A percentile compares a stretch with the other conserved stretches of the same genome.
phyloP scores from a whole-genome alignment of 1,140 invertebrate genomes.

The Hyposmocoma kahamanoa region DNA sequence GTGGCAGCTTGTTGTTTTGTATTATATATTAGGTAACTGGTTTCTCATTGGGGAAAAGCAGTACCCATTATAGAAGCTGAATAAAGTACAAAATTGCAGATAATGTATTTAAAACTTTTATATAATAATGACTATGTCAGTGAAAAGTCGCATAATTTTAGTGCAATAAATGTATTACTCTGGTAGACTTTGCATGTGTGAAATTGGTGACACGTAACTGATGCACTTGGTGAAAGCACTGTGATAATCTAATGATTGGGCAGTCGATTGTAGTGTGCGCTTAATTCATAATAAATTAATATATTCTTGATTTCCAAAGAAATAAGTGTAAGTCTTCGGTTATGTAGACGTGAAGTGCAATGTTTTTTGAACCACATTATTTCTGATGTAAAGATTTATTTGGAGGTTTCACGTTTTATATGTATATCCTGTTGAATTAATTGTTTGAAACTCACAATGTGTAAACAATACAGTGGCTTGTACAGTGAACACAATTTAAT shows the following conservation, averaged over 20 bases:
- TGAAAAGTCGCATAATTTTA: slow-evolving; percentile 52
- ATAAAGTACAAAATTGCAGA: slow-evolving; percentile 67
- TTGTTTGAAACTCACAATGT: slow-evolving; percentile 16
- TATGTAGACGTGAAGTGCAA: slow-evolving; percentile 47
- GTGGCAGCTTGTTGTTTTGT: slow-evolving; percentile 33
- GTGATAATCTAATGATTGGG: slow-evolving; percentile 35
- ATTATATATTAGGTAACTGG: slow-evolving; percentile 35
- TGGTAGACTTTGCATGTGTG: slow-evolving; percentile 11
- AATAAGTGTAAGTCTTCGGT: slow-evolving; percentile 51
- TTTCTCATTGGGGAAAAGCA: slow-evolving; percentile 25
- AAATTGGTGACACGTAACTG: background rate
- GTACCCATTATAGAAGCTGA: slow-evolving; percentile 42
- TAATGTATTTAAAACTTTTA: slow-evolving; percentile 46
- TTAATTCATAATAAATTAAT: slow-evolving; percentile 43
- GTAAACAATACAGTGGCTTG: slow-evolving; percentile 26
- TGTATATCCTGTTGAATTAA: slow-evolving; percentile 53
- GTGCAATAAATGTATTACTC: slow-evolving; percentile 56
- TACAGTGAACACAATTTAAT: slow-evolving; percentile 44
- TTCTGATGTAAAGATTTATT: slow-evolving; percentile 40
- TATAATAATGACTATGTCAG: slow-evolving; percentile 34
- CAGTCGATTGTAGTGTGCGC: slow-evolving; percentile 28
- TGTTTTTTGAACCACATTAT: slow-evolving; percentile 35
- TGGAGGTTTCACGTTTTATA: slow-evolving; percentile 35
- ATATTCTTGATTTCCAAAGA: slow-evolving; percentile 60
- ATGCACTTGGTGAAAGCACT: slow-evolving; percentile 21